Evolutionary conservation across 2,797 vertebrate genomes (phyloP).

Genomic region (Rhynchotus rufescens): DNA sequence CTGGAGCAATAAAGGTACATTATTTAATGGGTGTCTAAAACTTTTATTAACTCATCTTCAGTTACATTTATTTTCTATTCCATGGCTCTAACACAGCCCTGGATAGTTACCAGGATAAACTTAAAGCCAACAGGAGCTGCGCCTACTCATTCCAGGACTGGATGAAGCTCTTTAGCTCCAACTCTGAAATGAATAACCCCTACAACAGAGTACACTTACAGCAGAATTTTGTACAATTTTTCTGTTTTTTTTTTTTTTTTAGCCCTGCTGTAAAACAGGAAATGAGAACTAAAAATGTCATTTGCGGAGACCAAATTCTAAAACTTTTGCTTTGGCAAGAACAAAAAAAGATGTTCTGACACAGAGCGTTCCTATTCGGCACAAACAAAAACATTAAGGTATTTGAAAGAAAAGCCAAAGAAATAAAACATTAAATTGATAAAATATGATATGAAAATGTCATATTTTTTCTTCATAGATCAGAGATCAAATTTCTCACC

Average conservation of each 20-base stretch:
- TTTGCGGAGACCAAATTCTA: constrained; percentile 1
- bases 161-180: not conserved
- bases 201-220: not conserved
- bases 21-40: constrained; percentile 26
- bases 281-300: constrained; percentile 7
- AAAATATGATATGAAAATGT: not conserved
- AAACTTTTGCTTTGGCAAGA: not conserved
- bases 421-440: constrained; percentile 1
- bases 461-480: not conserved
- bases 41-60: not conserved
- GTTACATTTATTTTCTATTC: constrained; percentile 33
- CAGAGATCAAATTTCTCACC: not conserved
- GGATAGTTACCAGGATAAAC: constrained; percentile 30
- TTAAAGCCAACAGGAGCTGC: constrained; percentile 12
- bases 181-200: not conserved
- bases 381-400: constrained; percentile 32
- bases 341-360: not conserved
- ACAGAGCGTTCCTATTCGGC: constrained; percentile 31
- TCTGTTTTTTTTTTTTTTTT: not conserved
- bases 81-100: not conserved
- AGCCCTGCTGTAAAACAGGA: not conserved
- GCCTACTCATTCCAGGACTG: not conserved
- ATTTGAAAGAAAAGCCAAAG: constrained; percentile 48
- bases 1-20: not conserved
- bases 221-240: not conserved